phyloP scores from a whole-genome alignment of 64 coral and sea anemone genomes.

The Orbicella faveolata region DNA sequence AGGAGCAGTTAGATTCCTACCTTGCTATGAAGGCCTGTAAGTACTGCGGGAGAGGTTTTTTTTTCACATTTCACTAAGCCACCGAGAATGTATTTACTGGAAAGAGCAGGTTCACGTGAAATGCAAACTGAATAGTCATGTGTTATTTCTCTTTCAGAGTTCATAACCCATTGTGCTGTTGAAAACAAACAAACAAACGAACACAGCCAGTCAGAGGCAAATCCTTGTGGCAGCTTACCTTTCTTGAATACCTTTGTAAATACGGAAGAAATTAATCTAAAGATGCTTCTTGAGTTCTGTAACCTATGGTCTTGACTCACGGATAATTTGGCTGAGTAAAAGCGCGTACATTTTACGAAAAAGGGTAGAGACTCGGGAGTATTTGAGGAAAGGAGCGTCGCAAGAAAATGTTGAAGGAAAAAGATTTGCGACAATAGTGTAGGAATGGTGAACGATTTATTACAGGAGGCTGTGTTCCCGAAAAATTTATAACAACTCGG shows the following conservation, averaged over 20 bases:
- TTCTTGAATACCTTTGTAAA: neutral
- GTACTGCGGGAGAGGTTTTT: neutral
- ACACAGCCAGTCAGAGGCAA: neutral
- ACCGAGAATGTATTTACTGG: no score
- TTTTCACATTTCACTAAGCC: no score
- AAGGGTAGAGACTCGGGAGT: neutral
- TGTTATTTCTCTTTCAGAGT: neutral
- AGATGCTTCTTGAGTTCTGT: neutral
- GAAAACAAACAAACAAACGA: neutral
- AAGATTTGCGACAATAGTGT: no score
- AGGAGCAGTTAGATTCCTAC: slow-evolving; percentile 14
- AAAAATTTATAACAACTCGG: no score
- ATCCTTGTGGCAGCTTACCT: neutral
- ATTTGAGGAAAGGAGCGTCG: neutral
- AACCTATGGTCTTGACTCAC: neutral
- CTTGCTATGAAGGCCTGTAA: slow-evolving; percentile 11
- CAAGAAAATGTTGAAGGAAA: no score
- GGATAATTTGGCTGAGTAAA: neutral
- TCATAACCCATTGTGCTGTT: neutral
- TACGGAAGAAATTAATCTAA: neutral
- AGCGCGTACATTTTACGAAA: neutral
- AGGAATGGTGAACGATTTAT: no score
- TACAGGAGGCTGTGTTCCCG: no score
- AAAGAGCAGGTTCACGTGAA: neutral
- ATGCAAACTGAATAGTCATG: neutral